A percentile compares a stretch with the other conserved stretches of the same genome.
These are phyloP conservation scores for Nerophis ophidion DNA, from an alignment of 2,113 vertebrate genomes.

Conservation along the genomic window DNA sequence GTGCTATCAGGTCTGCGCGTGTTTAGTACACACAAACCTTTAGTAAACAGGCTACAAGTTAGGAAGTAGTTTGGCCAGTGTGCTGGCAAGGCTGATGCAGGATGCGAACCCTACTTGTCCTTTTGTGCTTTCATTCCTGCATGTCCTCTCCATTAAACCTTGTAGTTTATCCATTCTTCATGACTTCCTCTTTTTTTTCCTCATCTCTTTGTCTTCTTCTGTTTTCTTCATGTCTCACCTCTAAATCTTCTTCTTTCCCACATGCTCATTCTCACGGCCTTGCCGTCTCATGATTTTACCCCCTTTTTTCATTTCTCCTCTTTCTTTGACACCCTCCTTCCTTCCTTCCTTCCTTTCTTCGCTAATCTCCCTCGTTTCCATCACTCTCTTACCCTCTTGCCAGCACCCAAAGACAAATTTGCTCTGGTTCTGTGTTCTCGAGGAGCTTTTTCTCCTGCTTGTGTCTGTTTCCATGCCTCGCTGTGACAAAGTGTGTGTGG, in stretches of 20 bases:
- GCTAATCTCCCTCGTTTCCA: conserved; percentile 35
- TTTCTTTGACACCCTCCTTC: conserved; percentile 13
- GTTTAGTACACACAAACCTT: too few relatives aligned
- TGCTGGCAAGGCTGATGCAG: conserved; percentile 35
- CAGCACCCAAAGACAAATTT: conserved; percentile 53
- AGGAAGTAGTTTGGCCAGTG: conserved; percentile 52
- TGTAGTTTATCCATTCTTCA: conserved; percentile 9
- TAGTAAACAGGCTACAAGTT: not conserved
- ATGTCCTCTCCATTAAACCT: conserved; percentile 22
- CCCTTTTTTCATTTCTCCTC: conserved; percentile 26
- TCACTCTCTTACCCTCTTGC: conserved; percentile 36
- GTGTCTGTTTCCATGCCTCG: conserved; percentile 48
- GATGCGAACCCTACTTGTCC: conserved; percentile 41
- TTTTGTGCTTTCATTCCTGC: conserved; percentile 24
- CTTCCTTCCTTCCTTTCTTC: conserved; percentile 27
- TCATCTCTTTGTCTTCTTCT: conserved; percentile 7
- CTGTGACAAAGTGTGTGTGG: conserved; percentile 38
- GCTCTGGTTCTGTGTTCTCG: conserved; percentile 44
- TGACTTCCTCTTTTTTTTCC: not conserved
- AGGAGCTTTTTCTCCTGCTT: conserved; percentile 34
- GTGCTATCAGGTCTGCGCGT: too few relatives aligned
- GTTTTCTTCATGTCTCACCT: conserved; percentile 2
- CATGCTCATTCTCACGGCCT: conserved; percentile 30
- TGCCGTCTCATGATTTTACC: conserved; percentile 28
- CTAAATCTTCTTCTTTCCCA: conserved; percentile 23